These are phyloP conservation scores for Margarornis squamiger DNA, from an alignment of 2,797 vertebrate species.

Conservation along the genomic window DNA sequence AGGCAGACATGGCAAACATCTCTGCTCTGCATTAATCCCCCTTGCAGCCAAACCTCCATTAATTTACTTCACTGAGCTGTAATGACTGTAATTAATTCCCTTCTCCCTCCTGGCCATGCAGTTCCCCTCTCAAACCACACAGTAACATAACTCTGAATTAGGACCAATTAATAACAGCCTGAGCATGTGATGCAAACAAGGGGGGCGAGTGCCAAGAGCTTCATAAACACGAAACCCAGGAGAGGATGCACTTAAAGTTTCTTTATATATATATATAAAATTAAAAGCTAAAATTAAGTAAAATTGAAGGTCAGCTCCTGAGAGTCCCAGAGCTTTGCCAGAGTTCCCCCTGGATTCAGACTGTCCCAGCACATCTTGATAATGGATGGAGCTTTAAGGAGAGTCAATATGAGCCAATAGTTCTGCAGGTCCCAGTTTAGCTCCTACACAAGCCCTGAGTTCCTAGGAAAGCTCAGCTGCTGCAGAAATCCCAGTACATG, in stretches of 20 bases:
- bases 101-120: neutral
- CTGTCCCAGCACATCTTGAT: neutral
- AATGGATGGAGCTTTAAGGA: neutral
- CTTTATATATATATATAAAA: neutral
- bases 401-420: neutral
- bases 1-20: neutral
- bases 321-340: neutral
- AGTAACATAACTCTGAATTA: neutral
- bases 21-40: neutral
- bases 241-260: neutral
- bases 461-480: neutral
- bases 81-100: neutral
- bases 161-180: neutral
- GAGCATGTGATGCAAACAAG: neutral
- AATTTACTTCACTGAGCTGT: neutral
- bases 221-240: neutral
- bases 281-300: neutral
- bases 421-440: neutral
- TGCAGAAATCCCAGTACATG: fast-evolving
- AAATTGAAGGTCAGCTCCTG: neutral
- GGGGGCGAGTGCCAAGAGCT: neutral
- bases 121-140: neutral
- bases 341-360: neutral
- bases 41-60: neutral
- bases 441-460: neutral